These are phyloP conservation scores for Oryzaephilus surinamensis DNA, from an alignment of 1,140 invertebrate species.

Conservation along the genomic window DNA sequence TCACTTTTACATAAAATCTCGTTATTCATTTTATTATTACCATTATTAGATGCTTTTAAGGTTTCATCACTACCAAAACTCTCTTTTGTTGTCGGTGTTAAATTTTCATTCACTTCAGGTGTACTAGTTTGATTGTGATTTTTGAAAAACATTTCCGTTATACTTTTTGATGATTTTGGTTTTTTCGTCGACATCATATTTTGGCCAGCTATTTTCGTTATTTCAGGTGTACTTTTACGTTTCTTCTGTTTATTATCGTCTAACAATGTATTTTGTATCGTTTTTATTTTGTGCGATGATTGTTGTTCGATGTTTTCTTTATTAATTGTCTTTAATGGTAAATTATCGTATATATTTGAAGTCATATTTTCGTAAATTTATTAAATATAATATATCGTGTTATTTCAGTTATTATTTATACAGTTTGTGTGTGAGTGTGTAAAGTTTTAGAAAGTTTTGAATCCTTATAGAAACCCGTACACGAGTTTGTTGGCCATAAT, in stretches of 20 bases:
- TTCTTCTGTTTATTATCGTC: conserved; percentile 20
- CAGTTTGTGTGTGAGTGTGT: too few relatives aligned
- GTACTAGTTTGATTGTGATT: conserved; percentile 5
- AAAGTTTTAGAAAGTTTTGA: too few relatives aligned
- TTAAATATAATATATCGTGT: conserved; percentile 2
- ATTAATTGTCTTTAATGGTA: conserved; percentile 23
- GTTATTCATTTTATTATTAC: conserved; percentile 5
- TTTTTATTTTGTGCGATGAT: conserved; percentile 14
- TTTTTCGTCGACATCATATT: conserved; percentile 16
- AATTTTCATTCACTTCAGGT: conserved; percentile 5
- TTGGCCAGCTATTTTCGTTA: conserved; percentile 13
- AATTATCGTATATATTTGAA: conserved; percentile 24
- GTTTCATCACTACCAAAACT: conserved; percentile 23
- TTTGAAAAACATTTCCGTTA: conserved; percentile 23
- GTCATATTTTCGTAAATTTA: too few relatives aligned
- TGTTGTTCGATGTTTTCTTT: conserved; percentile 11
- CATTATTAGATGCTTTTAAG: conserved; percentile 12
- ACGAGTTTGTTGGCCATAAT: too few relatives aligned
- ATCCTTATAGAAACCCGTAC: too few relatives aligned
- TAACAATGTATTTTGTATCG: too few relatives aligned
- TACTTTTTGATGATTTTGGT: conserved; percentile 21
- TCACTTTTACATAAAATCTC: conserved; percentile 17
- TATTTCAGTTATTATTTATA: conserved; percentile 6
- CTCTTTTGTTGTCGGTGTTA: conserved; percentile 9
- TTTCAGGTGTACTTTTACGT: conserved; percentile 22